Base-by-base conservation (phyloP, 2,113 vertebrate species). In the Saccopteryx bilineata region DNA sequence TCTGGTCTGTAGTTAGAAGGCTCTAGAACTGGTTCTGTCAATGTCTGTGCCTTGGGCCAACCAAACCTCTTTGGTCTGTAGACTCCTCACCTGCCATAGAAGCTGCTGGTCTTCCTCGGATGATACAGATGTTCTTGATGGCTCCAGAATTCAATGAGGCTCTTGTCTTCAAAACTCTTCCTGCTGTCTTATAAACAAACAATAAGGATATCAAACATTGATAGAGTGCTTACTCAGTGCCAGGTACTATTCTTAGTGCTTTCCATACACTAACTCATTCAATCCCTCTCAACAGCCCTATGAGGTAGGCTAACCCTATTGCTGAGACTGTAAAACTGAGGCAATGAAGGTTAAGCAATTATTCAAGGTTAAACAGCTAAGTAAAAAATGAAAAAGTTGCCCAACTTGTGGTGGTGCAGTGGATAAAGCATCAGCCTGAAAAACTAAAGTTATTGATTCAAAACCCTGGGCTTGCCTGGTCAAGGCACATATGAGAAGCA, bases 331-430 rank as follows among this genome's bases (percentile, higher is more conserved):
- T 33, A 60, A 86, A 83, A 86, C 9, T 12, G 52, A 74, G 52
- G 26, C 10, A 12, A 8, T 17, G 19, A 11, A 39, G 26, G 10
- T 39, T 75, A 63, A 68, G 10, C 21, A 28, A 12, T 9, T 28
- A 39, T 15, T 50, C 19, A 52, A 66, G 18, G 48, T 61, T 61
- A 74, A 63, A 82, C 1, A n/a, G 26, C 72, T 66, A 74, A 84
- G 50, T 81, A 76, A 97, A n/a, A 8, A 74, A 85, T 17, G 2
- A 1, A 75, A 80, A 63, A 85, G 71, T 14, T 95, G 39, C 39
- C 39, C 39, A 39, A 39, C 39, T 39, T 39, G 39, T 39, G 39
- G 39, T 39, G 39, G 39, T 39, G 39, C 39, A 3, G 39, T 39
- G 39, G 39, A 39, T 39, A 39, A 39, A 39, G 39, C 39, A 39